These are phyloP conservation scores for Phataginus tetradactyla DNA, from an alignment of 2,797 vertebrate genomes.

Conservation along the genomic window DNA sequence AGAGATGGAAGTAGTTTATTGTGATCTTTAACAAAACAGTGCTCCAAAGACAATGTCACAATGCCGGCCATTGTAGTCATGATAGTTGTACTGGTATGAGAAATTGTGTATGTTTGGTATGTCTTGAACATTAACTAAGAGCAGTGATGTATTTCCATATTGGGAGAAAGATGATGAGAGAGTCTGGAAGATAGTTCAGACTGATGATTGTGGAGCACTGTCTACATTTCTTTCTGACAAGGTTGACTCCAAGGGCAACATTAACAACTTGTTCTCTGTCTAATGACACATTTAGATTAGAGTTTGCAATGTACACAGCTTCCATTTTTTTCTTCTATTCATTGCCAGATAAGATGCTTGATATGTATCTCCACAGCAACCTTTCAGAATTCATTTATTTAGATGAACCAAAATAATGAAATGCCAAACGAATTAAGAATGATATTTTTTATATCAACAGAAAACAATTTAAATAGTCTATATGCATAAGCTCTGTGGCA, in stretches of 20 bases:
- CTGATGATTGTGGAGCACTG: constrained; percentile 62
- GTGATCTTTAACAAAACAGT: not conserved
- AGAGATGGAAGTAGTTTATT: not conserved
- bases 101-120: not conserved
- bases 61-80: not conserved
- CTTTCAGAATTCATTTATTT: constrained; percentile 87
- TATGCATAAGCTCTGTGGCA: constrained; percentile 78
- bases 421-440: constrained; percentile 87
- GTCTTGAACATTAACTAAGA: constrained; percentile 60
- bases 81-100: not conserved
- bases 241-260: constrained; percentile 83
- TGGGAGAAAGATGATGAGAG: constrained; percentile 49
- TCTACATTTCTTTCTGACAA: constrained; percentile 81
- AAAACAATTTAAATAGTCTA: constrained; percentile 89
- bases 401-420: constrained; percentile 86
- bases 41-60: not conserved
- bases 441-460: constrained; percentile 83
- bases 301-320: constrained; percentile 73
- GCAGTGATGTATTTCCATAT: constrained; percentile 61
- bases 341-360: constrained; percentile 82
- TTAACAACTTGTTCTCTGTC: constrained; percentile 83
- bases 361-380: constrained; percentile 83
- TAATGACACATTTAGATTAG: constrained; percentile 86
- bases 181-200: constrained; percentile 63
- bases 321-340: constrained; percentile 75